Evolutionary conservation across 2,797 vertebrate genomes (phyloP), one percentile per base, ranked within the genome.

Genomic region (Coregonus sp.): DNA sequence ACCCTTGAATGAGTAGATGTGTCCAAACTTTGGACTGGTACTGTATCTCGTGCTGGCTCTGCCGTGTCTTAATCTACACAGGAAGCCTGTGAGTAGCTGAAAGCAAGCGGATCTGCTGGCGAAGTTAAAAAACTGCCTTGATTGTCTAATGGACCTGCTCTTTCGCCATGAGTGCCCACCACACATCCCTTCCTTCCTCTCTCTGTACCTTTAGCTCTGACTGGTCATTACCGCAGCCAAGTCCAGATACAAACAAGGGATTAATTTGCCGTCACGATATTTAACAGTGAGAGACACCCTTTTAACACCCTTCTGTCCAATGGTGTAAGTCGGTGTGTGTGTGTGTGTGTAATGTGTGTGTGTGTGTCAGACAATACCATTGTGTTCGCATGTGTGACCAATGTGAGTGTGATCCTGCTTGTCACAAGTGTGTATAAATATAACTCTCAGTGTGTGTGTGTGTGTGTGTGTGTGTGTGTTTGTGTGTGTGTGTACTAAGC

Each of bases 221-320:
- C 85, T 82, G 59, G 79, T 84, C 67, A 84, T 76, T 84, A 74
- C 61, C 51, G 68, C 86, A 87, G 86, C 88, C 87, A 85, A 89
- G 91, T 77, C 84, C 77, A 33, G 83, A 47, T 87, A 80, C 86
- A 85, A 87, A 88, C 89, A 86, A 83, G 31, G 84, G 89, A 88
- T 86, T 47, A 1, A 47, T 47, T 47, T 78, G 70, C 80, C 52
- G 35, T 89, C 82, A 85, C 78, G 79, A 84, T 93, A 89, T 92
- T 92, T 87, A 89, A 76, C 75, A 72, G 81, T 83, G 83, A 91
- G 40, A 47, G 73, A 84, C 72, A 81, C 77, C 65, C 72, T 75
- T 70, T 82, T 80, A 87, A 88, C 86, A 80, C 71, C 77, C 76
- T 67, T 76, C 63, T 66, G 82, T 78, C 76, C 84, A 82, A 56